A percentile compares a stretch with the other conserved stretches of the same genome.
phyloP scores from a whole-genome alignment of 1,140 invertebrate species.

The Dendrolimus punctatus region DNA sequence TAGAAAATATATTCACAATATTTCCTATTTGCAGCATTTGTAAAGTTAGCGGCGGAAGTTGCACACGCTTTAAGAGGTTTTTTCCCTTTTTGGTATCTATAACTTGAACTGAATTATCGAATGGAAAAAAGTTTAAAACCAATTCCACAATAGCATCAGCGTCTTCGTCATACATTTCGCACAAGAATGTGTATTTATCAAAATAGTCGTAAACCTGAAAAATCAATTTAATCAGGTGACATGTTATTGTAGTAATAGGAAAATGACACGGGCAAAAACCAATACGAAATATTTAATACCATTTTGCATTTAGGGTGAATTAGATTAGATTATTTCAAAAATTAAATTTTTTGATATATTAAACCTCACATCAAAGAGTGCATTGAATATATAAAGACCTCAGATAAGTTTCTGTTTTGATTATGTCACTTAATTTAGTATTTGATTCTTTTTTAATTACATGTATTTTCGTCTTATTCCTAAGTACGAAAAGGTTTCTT shows the following conservation, averaged over 20 bases:
- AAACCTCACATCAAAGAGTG: too few species aligned
- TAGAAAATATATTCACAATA: conserved; percentile 56
- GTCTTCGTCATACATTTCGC: conserved; percentile 59
- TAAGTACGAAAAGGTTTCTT: too few species aligned
- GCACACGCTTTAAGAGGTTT: conserved; percentile 42
- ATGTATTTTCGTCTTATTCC: too few species aligned
- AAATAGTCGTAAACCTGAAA: conserved; percentile 53
- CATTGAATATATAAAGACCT: too few species aligned
- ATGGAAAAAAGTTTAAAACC: conserved; percentile 51
- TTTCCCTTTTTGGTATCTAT: conserved; percentile 44
- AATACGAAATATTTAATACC: too few species aligned
- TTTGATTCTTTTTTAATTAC: too few species aligned
- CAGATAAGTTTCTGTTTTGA: too few species aligned
- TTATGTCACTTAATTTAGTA: too few species aligned
- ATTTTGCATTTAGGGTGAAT: too few species aligned
- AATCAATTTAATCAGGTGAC: not conserved
- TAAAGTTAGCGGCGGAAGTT: conserved; percentile 40
- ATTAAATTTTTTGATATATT: too few species aligned
- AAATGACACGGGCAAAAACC: not conserved
- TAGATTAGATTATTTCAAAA: too few species aligned
- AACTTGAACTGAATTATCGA: conserved; percentile 61
- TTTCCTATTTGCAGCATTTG: conserved; percentile 61
- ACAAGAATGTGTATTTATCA: conserved; percentile 59
- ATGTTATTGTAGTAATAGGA: not conserved
- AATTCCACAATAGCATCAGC: conserved; percentile 43